phyloP scores from a whole-genome alignment of 2,113 vertebrate genomes.

The Elephas maximus region DNA sequence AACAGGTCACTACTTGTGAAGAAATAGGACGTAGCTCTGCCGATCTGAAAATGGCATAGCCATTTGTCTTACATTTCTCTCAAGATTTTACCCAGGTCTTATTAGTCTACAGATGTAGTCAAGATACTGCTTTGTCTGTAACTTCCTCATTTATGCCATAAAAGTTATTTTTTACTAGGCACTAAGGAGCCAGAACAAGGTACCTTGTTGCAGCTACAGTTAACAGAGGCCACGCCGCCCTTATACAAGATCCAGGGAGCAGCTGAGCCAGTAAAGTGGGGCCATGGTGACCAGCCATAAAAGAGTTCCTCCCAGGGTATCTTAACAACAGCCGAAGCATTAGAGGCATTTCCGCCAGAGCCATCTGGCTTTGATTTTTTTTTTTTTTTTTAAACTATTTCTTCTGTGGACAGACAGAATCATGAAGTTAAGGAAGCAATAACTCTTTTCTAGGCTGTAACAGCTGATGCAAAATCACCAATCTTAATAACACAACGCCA shows the following conservation, averaged over 20 bases:
- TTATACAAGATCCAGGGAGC: slow-evolving; percentile 70
- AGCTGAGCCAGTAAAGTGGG: slow-evolving; percentile 65
- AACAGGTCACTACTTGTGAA: background rate
- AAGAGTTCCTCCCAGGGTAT: slow-evolving; percentile 69
- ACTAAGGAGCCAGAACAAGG: slow-evolving; percentile 27
- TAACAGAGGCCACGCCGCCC: slow-evolving; percentile 24
- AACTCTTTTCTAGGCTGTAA: slow-evolving; percentile 78
- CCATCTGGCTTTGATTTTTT: slow-evolving; percentile 81
- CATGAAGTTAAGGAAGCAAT: slow-evolving; percentile 83
- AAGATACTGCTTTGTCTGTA: slow-evolving; percentile 23
- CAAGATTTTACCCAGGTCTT: slow-evolving; percentile 19
- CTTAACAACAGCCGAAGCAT: slow-evolving; percentile 76
- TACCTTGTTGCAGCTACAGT: slow-evolving; percentile 43
- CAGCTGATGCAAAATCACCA: slow-evolving; percentile 54
- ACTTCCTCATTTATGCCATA: background rate
- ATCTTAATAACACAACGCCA: slow-evolving; percentile 36
- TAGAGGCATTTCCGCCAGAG: slow-evolving; percentile 76
- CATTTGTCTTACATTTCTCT: slow-evolving; percentile 13
- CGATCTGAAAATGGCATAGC: slow-evolving; percentile 17
- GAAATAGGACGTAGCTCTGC: background rate
- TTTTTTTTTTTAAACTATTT: slow-evolving; percentile 33
- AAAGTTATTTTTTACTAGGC: slow-evolving; percentile 19
- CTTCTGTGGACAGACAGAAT: slow-evolving; percentile 51
- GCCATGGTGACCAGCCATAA: slow-evolving; percentile 63
- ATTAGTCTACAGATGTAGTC: background rate